These are phyloP conservation scores for Spizella passerina DNA, from an alignment of 2,797 vertebrate species.

Conservation along the genomic window DNA sequence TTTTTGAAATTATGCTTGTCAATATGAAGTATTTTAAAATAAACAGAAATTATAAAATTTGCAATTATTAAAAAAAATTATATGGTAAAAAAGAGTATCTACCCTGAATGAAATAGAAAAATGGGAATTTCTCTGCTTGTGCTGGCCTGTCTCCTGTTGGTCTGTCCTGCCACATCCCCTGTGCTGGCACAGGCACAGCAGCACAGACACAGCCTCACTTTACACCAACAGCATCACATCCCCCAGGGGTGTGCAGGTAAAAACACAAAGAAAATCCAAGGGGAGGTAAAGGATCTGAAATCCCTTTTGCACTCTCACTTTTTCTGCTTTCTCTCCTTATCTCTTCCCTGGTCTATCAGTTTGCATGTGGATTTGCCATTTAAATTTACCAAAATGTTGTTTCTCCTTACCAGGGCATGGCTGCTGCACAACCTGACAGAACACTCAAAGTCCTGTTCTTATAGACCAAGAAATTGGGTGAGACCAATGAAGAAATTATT, in stretches of 20 bases:
- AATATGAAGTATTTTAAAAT: background rate
- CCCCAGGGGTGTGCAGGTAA: fast-evolving
- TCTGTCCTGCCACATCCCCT: background rate
- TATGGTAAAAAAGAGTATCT: background rate
- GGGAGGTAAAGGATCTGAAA: background rate
- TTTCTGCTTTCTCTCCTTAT: background rate
- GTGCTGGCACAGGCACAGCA: background rate
- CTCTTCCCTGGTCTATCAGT: background rate
- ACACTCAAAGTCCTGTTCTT: background rate
- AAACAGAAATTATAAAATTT: background rate
- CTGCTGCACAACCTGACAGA: background rate
- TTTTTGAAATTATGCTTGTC: background rate
- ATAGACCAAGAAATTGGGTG: background rate
- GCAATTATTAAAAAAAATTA: background rate
- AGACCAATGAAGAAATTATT: background rate
- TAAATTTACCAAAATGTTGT: background rate
- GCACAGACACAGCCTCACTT: background rate
- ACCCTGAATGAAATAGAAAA: background rate
- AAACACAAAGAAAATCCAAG: background rate
- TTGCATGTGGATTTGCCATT: background rate
- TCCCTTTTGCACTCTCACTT: background rate
- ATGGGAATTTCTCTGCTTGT: background rate
- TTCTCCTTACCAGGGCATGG: background rate
- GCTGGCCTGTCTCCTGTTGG: background rate
- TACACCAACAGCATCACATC: background rate